phyloP scores from a whole-genome alignment of 2,797 vertebrate genomes.

The Melanotaenia maccullochi region DNA sequence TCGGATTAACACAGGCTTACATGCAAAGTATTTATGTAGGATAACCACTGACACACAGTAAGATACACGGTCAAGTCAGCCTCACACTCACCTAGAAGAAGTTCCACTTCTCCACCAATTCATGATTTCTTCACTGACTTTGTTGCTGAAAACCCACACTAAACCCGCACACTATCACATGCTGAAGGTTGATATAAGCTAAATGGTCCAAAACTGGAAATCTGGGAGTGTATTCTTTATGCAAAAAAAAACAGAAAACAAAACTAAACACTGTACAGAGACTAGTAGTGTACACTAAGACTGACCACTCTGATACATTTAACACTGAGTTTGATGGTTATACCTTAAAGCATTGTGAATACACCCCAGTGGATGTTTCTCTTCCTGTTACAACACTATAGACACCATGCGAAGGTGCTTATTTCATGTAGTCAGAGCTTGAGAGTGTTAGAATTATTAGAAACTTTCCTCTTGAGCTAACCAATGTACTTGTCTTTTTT shows the following conservation, averaged over 20 bases:
- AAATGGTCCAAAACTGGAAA: slow-evolving; percentile 72
- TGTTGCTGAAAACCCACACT: slow-evolving; percentile 45
- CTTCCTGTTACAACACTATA: slow-evolving; percentile 69
- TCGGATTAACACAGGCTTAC: slow-evolving; percentile 86
- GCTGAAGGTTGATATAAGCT: slow-evolving; percentile 66
- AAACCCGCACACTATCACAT: slow-evolving; percentile 58
- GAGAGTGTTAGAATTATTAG: slow-evolving; percentile 65
- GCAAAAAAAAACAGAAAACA: slow-evolving; percentile 21
- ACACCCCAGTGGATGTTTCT: slow-evolving; percentile 60
- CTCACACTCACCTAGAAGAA: slow-evolving; percentile 52
- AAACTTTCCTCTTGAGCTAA: slow-evolving; percentile 69
- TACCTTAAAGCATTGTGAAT: slow-evolving; percentile 61
- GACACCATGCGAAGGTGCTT: slow-evolving; percentile 58
- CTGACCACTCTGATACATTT: slow-evolving; percentile 57
- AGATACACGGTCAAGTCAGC: slow-evolving; percentile 22
- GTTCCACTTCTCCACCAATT: slow-evolving; percentile 44
- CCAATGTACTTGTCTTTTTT: slow-evolving; percentile 67
- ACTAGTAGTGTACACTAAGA: slow-evolving; percentile 50
- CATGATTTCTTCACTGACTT: slow-evolving; percentile 34
- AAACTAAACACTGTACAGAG: slow-evolving; percentile 59
- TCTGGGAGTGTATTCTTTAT: slow-evolving; percentile 61
- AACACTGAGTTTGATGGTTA: slow-evolving; percentile 40
- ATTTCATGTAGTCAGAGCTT: slow-evolving; percentile 65
- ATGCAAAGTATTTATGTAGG: slow-evolving; percentile 5
- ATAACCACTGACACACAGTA: slow-evolving; percentile 35